Evolutionary conservation across 1,140 invertebrate species (phyloP).

Genomic region (Caenorhabditis tropicalis): DNA sequence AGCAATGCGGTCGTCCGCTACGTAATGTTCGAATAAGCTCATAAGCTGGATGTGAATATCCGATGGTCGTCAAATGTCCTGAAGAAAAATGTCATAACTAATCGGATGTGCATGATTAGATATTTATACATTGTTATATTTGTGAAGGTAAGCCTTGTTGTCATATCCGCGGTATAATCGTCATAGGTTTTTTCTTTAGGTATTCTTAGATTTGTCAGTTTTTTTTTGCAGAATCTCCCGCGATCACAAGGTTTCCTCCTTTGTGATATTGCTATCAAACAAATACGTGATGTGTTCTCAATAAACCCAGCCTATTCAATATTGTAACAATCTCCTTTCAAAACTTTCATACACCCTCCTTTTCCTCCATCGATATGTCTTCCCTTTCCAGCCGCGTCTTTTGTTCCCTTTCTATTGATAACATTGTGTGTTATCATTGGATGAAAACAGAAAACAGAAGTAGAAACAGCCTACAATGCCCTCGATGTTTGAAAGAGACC

Average conservation of each 20-base stretch:
- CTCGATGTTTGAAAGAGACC: not conserved
- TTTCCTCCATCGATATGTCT: not conserved
- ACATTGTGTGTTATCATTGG: not conserved
- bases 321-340: not conserved
- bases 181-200: too few relatives aligned
- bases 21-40: not conserved
- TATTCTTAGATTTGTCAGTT: too few relatives aligned
- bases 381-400: not conserved
- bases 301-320: too few relatives aligned
- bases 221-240: too few relatives aligned
- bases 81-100: not conserved
- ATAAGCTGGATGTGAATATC: not conserved
- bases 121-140: not conserved
- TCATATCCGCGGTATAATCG: too few relatives aligned
- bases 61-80: not conserved
- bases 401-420: not conserved
- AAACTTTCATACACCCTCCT: not conserved
- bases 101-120: not conserved
- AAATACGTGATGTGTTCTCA: too few relatives aligned
- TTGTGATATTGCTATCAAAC: too few relatives aligned
- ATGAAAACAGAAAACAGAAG: not conserved
- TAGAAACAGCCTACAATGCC: not conserved
- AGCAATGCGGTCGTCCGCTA: not conserved
- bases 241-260: too few relatives aligned
- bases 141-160: too few relatives aligned